phyloP scores from a whole-genome alignment of 2,113 vertebrate genomes.

The Cheilinus undulatus region DNA sequence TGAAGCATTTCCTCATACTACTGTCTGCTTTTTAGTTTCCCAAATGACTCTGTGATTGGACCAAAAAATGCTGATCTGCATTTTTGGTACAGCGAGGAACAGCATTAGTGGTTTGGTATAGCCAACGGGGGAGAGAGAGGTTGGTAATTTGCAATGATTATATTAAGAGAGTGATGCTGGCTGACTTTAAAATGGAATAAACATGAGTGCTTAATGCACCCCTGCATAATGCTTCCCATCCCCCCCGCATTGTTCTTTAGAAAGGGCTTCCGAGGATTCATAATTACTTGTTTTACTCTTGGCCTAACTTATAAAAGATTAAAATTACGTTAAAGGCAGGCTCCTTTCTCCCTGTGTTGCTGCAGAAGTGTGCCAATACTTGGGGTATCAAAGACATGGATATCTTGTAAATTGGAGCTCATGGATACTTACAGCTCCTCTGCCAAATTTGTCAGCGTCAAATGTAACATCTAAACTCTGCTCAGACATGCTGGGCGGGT shows the following conservation, averaged over 20 bases:
- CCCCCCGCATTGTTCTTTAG: constrained; percentile 61
- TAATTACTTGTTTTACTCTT: constrained; percentile 73
- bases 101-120: constrained; percentile 67
- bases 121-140: constrained; percentile 41
- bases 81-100: constrained; percentile 48
- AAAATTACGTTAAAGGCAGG: constrained; percentile 60
- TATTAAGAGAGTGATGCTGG: constrained; percentile 68
- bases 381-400: constrained; percentile 51
- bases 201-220: constrained; percentile 71
- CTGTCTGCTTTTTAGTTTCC: constrained; percentile 55
- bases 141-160: constrained; percentile 71
- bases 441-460: constrained; percentile 59
- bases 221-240: constrained; percentile 48
- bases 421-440: constrained; percentile 38
- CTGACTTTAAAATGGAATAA: constrained; percentile 72
- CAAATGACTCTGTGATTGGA: constrained; percentile 64
- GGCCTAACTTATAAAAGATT: constrained; percentile 71
- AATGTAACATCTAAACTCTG: constrained; percentile 61
- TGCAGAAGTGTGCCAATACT: constrained; percentile 60
- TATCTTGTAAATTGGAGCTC: constrained; percentile 49
- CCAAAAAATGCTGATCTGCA: constrained; percentile 74
- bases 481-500: constrained; percentile 40
- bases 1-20: constrained; percentile 47
- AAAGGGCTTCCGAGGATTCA: constrained; percentile 72
- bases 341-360: constrained; percentile 32